Percentiles rank a stretch among this genome's conserved stretches.
Conservation (phyloP, 2,113 vertebrate genomes). For the Natator depressus region DNA sequence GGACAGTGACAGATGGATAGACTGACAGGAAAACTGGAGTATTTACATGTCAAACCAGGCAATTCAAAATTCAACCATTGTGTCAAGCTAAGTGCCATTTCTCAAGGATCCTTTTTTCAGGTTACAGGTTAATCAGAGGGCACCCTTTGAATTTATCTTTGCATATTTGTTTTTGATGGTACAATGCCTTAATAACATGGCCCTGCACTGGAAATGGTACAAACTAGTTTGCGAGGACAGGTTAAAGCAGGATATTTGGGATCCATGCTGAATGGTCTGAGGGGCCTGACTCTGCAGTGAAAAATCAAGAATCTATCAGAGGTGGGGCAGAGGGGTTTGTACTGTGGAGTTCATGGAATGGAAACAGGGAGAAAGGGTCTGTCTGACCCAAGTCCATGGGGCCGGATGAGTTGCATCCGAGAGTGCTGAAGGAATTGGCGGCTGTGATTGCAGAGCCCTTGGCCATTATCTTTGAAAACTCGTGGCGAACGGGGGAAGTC, state of each 20-base stretch:
- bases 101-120: background rate
- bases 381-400: too few species aligned
- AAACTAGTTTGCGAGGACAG: background rate
- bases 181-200: background rate
- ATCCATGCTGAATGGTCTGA: background rate
- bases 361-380: background rate
- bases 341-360: background rate
- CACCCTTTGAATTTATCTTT: background rate
- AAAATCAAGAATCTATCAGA: background rate
- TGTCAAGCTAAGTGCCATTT: background rate
- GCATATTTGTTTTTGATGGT: background rate
- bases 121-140: background rate
- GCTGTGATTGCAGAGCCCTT: too few species aligned
- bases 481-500: too few species aligned
- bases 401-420: too few species aligned
- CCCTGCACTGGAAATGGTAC: background rate
- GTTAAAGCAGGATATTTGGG: background rate
- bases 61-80: background rate
- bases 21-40: background rate
- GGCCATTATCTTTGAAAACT: too few species aligned
- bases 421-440: too few species aligned
- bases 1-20: background rate
- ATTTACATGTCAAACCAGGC: background rate
- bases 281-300: background rate
- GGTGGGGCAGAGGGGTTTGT: background rate